Evolutionary conservation across 53 echinoderm and acorn worm species (phyloP), one percentile per base, ranked within the genome.

Genomic region (Patiria pectinifera): DNA sequence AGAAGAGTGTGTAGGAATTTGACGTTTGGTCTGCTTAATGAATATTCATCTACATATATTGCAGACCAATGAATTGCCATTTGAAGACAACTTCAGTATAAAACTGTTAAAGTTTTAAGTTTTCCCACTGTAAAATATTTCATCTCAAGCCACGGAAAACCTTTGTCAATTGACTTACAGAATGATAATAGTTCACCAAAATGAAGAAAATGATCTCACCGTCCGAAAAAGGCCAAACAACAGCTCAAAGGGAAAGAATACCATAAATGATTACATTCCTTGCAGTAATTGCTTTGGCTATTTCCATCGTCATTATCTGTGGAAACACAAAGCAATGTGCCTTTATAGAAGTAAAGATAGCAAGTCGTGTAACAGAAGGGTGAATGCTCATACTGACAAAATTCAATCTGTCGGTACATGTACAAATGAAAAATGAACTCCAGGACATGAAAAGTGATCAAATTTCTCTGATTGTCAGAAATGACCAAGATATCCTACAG

Each of bases 231-330:
- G 89, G 72, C 93, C 93, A 0, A 72, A 3, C 9, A 6, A 59
- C 74, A 82, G 58, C 35, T 74, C 12, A 43, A 58, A 14, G 9
- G 48, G 25, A 25, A 92, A 83, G 19, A 61, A 76, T 43, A 18
- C 59, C n/a, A 77, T 91, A 22, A 15, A 44, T 12, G 62, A 84
- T 71, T 71, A 22, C 71, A 18, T 71, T 4, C 22, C 71, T 13
- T 71, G 53, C 8, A 53, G 53, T 8, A 86, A 61, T 48, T 92
- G 92, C 21, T 92, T 47, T 79, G 92, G 86, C 2, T 92, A 92
- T n/a, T 85, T 69, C 62, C 76, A 92, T 53, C 76, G 69, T 2
- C 76, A 69, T 82, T 66, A 21, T 45, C 61, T 62, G 89, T 93
- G 93, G 93, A 76, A 83, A 60, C 93, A 89, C 71, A 93, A 89